Conservation (phyloP, 2,888 invertebrate genomes). For the Rhamnusium bicolor region DNA sequence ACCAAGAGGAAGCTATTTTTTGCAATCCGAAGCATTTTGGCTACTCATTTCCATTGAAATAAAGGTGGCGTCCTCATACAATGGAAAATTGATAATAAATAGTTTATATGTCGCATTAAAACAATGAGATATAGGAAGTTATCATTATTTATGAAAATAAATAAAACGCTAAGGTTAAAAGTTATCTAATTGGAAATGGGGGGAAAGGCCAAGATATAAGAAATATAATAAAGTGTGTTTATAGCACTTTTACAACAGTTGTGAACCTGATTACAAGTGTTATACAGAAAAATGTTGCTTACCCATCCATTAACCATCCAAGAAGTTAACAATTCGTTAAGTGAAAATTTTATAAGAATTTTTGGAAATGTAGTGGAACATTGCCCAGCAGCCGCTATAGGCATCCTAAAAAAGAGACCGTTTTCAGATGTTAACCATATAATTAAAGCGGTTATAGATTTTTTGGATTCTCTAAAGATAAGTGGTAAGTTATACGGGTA, state of each 20-base stretch:
- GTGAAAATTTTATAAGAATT: constrained; percentile 74
- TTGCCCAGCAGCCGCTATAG: constrained; percentile 73
- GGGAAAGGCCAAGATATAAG: constrained; percentile 47
- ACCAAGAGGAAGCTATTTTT: no score
- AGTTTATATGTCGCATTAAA: neutral
- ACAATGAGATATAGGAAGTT: constrained; percentile 19
- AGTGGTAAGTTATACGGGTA: constrained; percentile 69
- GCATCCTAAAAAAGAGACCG: constrained; percentile 72
- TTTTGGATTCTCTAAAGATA: constrained; percentile 73
- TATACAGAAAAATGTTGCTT: constrained; percentile 42
- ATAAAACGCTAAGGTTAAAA: constrained; percentile 25
- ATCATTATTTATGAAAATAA: constrained; percentile 14
- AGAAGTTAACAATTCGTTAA: constrained; percentile 74
- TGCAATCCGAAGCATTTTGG: no score
- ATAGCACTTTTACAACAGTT: neutral
- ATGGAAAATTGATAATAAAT: neutral
- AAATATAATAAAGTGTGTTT: constrained; percentile 38
- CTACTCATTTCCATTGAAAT: no score
- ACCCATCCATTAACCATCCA: constrained; percentile 66
- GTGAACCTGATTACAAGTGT: neutral
- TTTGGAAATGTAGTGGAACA: constrained; percentile 79
- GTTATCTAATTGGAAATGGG: constrained; percentile 15
- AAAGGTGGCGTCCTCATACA: no score
- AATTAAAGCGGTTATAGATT: constrained; percentile 73
- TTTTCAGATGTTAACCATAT: constrained; percentile 72